Base-by-base conservation (phyloP, 2,113 vertebrate genomes). In the Muntiacus muntjak region DNA sequence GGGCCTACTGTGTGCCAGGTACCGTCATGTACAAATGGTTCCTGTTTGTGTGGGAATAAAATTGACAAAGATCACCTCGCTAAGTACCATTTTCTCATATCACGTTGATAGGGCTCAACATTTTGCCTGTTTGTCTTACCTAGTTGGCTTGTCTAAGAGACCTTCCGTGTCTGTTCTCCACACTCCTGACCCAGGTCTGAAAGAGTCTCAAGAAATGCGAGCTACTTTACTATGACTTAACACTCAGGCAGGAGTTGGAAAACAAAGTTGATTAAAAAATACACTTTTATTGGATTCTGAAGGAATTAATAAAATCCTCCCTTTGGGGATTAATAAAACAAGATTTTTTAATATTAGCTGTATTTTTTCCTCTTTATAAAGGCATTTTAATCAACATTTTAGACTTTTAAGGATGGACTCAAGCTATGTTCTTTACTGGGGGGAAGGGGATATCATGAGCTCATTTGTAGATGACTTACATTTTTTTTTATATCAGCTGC, bases 281-380 rank as follows among this genome's bases (percentile, higher is more conserved):
- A 91, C 15, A 94, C 86, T 98, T 97, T 98, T 98, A 98, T 98
- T 98, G 98, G 98, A 98, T 98, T 98, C 96, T 95, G 97, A 97
- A 97, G 89, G 96, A 96, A 97, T 98, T 98, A 98, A 98, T 98
- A 98, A 98, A 98, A 98, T 97, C 36, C 57, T 97, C 87, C 98
- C 98, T 98, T 96, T 98, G 96, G 97, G 97, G 97, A 97, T 96
- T 97, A 98, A 98, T 98, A 98, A 98, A 96, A 89, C 84, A 96
- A 79, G 89, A 98, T 93, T 98, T 98, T 97, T 98, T 98, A 97
- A 98, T 98, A 98, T 98, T 97, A 98, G 96, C 52, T 98, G 84
- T 96, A 97, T 96, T 96, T 98, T 97, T 94, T 94, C 93, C 87
- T 90, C 89, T 97, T 94, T 91, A 87, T 82, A 97, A 90, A 94